Percentiles rank a stretch among this genome's conserved stretches.
Conservation (phyloP, 2,888 invertebrate genomes). For the Stomorhina lunata region DNA sequence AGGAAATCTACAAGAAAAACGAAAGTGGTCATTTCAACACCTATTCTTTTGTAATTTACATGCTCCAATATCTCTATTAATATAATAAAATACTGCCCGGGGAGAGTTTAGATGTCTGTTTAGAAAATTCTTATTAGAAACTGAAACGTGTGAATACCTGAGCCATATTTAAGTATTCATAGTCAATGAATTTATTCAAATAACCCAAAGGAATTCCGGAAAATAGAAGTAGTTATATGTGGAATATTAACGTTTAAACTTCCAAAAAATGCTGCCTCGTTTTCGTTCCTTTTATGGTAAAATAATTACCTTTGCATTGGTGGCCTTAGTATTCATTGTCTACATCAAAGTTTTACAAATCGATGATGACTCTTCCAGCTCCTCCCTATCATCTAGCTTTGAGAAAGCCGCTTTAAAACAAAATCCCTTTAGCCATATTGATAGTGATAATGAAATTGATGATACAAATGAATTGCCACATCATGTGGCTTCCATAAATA, state of each 20-base stretch:
- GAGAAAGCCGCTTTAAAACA: conserved; percentile 26
- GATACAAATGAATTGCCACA: conserved; percentile 69
- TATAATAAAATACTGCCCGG: neutral
- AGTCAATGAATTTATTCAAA: neutral
- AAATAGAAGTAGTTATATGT: neutral
- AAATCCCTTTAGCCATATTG: conserved; percentile 13
- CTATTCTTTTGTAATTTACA: neutral
- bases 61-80: neutral
- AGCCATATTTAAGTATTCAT: neutral
- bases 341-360: conserved; percentile 75
- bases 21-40: conserved; percentile 27
- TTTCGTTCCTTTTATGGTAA: conserved; percentile 79
- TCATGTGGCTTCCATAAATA: conserved; percentile 40
- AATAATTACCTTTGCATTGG: conserved; percentile 75
- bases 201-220: neutral
- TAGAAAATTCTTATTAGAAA: neutral
- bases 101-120: conserved; percentile 29
- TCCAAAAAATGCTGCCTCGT: conserved; percentile 76
- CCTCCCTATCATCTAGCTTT: neutral
- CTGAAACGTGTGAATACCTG: neutral
- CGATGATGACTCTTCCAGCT: conserved; percentile 34
- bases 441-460: conserved; percentile 11
- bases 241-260: neutral
- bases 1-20: conserved; percentile 12
- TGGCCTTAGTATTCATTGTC: conserved; percentile 76